Percentiles rank a stretch among this genome's conserved stretches.
phyloP scores from a whole-genome alignment of 2,113 vertebrate genomes.

The rat (Rattus norvegicus) region GRCr8 NC_086022.1:160033001-160033500 shows the following conservation, averaged over 20 bases:
- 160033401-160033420: background rate
- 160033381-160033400: background rate
- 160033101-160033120: background rate
- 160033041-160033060: background rate
- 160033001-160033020: too few species aligned
- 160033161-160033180: background rate
- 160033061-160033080: background rate
- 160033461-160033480: background rate
- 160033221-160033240: background rate
- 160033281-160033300: background rate
- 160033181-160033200: background rate
- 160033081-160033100: background rate
- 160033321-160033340: background rate
- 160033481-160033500: background rate
- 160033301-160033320: background rate
- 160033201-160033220: too few species aligned
- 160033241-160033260: background rate
- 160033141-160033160: background rate
- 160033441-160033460: background rate
- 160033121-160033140: fast-evolving
- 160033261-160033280: background rate
- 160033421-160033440: too few species aligned
- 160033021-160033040: background rate
- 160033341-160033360: background rate
- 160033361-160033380: background rate